Evolutionary conservation across 2,888 invertebrate genomes (phyloP), one percentile per base, ranked within the genome.

Genomic region (Athrips mouffetella): DNA sequence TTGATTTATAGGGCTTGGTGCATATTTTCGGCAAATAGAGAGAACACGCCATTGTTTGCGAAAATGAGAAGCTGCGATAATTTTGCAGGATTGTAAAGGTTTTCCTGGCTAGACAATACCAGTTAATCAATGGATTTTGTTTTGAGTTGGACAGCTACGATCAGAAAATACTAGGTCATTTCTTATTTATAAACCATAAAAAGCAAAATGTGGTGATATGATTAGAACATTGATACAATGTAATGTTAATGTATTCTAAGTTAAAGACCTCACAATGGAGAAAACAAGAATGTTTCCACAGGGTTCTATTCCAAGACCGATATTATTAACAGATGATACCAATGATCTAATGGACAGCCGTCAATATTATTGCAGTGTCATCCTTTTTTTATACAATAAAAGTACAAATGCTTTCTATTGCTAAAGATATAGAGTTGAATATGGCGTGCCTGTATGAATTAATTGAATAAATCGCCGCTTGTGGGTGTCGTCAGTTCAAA

Each of bases 381-480:
- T 21, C 11, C 6, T n/a, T n/a, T n/a, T n/a, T n/a, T n/a, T n/a
- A n/a, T 10, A 21, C 37, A 4, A 0, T 16, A 3, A 11, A n/a
- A 10, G 20, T 37, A 20, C 21, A 11, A 37, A 11, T 20, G 37
- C 21, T 20, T n/a, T n/a, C n/a, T 37, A 37, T 37, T 21, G n/a
- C n/a, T 4, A 21, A 21, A 6, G 37, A 11, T 13, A 21, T 37
- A 37, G n/a, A 21, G 37, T 37, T 21, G 37, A 21, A 18, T 21
- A 37, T 37, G 20, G 21, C 11, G 20, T 11, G 31, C 39, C 49
- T 45, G 35, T 23, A 21, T 13, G 20, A 16, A 31, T 13, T 69
- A 73, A 72, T 73, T 74, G 70, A 72, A 77, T 72, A 70, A 70
- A 67, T 67, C 60, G 60, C 51, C 58, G 55, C 59, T 67, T 60